Evolutionary conservation across 2,113 vertebrate genomes (phyloP).

Genomic region (Syngnathus floridae): DNA sequence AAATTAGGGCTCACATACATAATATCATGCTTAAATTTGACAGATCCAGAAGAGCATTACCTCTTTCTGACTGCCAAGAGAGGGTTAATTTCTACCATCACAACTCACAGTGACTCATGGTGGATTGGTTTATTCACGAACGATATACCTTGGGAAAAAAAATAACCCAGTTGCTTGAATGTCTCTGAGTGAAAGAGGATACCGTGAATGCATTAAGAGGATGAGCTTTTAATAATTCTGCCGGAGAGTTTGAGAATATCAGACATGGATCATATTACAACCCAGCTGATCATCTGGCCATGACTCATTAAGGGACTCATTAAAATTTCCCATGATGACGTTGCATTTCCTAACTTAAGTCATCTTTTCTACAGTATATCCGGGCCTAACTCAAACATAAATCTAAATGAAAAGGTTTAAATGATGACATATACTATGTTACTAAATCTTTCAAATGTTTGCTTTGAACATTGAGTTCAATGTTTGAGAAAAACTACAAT

Average conservation of each 20-base stretch:
- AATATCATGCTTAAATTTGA: slow-evolving; percentile 55
- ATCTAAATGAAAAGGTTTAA: neutral
- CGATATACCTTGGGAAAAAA: slow-evolving; percentile 37
- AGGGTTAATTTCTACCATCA: slow-evolving; percentile 32
- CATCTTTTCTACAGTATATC: slow-evolving; percentile 21
- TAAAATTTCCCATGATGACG: neutral
- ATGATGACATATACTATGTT: neutral
- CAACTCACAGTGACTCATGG: slow-evolving; percentile 5
- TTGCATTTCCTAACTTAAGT: slow-evolving; percentile 18
- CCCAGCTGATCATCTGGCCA: slow-evolving; percentile 21
- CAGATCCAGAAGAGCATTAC: slow-evolving; percentile 50
- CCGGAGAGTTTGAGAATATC: slow-evolving; percentile 60
- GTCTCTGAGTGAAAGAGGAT: slow-evolving; percentile 59
- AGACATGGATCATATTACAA: slow-evolving; percentile 62
- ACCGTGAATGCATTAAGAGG: slow-evolving; percentile 64
- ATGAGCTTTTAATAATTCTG: slow-evolving; percentile 73
- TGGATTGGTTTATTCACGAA: slow-evolving; percentile 15
- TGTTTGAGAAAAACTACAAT: slow-evolving; percentile 14
- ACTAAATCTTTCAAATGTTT: neutral
- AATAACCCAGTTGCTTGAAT: slow-evolving; percentile 32
- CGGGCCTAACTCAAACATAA: neutral
- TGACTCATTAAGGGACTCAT: neutral
- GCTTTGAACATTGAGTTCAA: slow-evolving; percentile 2
- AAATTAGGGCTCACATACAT: slow-evolving; percentile 63
- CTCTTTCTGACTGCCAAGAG: slow-evolving; percentile 32